Percentiles rank a stretch among this genome's conserved stretches.
phyloP scores from a whole-genome alignment of 2,888 invertebrate genomes.

The Alentia gelatinosa region DNA sequence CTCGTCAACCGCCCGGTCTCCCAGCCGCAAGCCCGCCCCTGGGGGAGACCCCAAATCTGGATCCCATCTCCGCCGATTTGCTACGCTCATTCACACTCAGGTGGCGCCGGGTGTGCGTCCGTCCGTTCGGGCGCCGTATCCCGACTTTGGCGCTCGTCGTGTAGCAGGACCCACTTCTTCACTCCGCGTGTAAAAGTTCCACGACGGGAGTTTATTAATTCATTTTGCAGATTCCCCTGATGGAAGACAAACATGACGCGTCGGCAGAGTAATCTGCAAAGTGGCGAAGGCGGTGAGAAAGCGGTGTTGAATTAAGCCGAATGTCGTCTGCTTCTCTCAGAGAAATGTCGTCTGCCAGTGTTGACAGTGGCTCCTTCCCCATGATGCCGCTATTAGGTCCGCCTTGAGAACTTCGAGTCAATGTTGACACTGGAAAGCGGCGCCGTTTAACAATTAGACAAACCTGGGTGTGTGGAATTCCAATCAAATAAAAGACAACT shows the following conservation, averaged over 20 bases:
- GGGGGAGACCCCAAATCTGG: too few species aligned
- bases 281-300: not conserved
- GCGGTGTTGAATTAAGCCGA: not conserved
- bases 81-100: too few species aligned
- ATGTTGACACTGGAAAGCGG: not conserved
- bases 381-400: conserved; percentile 5
- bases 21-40: too few species aligned
- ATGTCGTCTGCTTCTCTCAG: not conserved
- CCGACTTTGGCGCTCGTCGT: not conserved
- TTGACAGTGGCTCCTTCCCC: not conserved
- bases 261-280: not conserved
- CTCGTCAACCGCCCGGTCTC: not conserved
- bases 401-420: not conserved
- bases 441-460: not conserved
- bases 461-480: not conserved
- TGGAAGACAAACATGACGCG: not conserved
- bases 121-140: too few species aligned
- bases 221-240: not conserved
- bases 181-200: not conserved
- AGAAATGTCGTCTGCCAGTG: not conserved
- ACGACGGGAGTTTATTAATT: not conserved
- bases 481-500: not conserved
- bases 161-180: not conserved
- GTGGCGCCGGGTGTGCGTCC: too few species aligned
- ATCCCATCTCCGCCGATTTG: too few species aligned